A percentile compares a stretch with the other conserved stretches of the same genome.
Conservation (phyloP, 2,113 vertebrate species). For the Paralichthys olivaceus region DNA sequence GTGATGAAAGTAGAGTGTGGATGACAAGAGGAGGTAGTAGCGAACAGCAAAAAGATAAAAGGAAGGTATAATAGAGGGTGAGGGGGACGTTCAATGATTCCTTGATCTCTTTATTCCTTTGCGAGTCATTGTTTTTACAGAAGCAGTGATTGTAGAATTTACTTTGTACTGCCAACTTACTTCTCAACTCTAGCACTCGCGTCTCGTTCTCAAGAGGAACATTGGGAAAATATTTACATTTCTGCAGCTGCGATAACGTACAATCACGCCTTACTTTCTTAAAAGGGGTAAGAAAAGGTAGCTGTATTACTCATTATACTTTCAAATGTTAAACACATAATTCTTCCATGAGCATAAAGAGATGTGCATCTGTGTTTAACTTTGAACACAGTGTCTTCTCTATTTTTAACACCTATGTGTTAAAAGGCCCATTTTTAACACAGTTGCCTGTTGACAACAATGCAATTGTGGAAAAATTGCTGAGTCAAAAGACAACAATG, state of each 20-base stretch:
- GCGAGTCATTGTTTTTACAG: slow-evolving; percentile 6
- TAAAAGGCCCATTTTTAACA: background rate
- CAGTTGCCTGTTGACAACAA: too few species aligned
- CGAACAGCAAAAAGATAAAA: background rate
- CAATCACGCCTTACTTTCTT: too few species aligned
- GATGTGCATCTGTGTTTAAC: background rate
- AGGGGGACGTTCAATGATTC: background rate
- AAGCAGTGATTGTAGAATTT: slow-evolving; percentile 1
- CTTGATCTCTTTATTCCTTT: slow-evolving; percentile 25
- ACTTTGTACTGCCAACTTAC: background rate
- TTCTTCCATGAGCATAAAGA: too few species aligned
- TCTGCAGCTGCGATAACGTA: too few species aligned
- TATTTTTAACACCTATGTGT: background rate
- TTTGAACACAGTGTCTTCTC: background rate
- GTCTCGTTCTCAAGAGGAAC: background rate
- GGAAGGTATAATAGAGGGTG: slow-evolving; percentile 3
- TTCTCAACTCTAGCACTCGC: background rate
- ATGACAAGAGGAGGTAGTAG: background rate
- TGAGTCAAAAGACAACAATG: too few species aligned
- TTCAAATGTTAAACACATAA: too few species aligned
- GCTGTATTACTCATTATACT: too few species aligned
- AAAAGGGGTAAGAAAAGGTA: too few species aligned
- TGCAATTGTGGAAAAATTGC: too few species aligned
- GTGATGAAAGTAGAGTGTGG: slow-evolving; percentile 8
- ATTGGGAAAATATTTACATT: background rate